Evolutionary conservation across 2,888 invertebrate genomes (phyloP).

Genomic region (Aproaerema taeniolella): DNA sequence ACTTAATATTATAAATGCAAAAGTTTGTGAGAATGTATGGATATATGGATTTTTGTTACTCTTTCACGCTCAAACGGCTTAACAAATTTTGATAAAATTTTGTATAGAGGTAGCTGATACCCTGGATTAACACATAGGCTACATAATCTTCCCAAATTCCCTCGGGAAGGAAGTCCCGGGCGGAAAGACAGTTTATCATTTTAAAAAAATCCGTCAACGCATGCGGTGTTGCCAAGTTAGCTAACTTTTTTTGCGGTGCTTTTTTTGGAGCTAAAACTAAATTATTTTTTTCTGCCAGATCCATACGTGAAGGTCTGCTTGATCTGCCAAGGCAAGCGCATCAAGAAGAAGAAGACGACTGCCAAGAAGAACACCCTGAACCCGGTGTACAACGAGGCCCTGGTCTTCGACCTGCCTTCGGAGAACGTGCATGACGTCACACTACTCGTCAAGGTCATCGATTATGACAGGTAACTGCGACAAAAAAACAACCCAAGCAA

Average conservation of each 20-base stretch:
- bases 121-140: not conserved
- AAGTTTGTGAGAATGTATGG: too few relatives aligned
- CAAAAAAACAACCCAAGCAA: too few relatives aligned
- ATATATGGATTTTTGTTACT: too few relatives aligned
- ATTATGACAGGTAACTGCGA: slow-evolving; percentile 93
- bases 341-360: slow-evolving; percentile 95
- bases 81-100: too few relatives aligned
- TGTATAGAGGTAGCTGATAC: not conserved
- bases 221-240: too few relatives aligned
- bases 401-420: slow-evolving; percentile 93
- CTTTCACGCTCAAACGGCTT: too few relatives aligned
- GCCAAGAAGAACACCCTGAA: slow-evolving; percentile 91
- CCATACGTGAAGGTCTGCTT: slow-evolving; percentile 96
- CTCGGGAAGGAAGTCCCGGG: too few relatives aligned
- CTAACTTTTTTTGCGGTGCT: too few relatives aligned
- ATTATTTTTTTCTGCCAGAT: slow-evolving; percentile 79
- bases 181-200: too few relatives aligned
- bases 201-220: too few relatives aligned
- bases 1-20: too few relatives aligned
- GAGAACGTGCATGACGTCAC: slow-evolving; percentile 90
- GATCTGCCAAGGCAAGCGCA: slow-evolving; percentile 90
- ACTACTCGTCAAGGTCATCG: slow-evolving; percentile 90
- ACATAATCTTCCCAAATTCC: not conserved
- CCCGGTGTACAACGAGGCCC: slow-evolving; percentile 95
- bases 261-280: not conserved